Evolutionary conservation across 1,140 invertebrate species (phyloP), one percentile per base, ranked within the genome.

Genomic region (Bombyx mori): DNA sequence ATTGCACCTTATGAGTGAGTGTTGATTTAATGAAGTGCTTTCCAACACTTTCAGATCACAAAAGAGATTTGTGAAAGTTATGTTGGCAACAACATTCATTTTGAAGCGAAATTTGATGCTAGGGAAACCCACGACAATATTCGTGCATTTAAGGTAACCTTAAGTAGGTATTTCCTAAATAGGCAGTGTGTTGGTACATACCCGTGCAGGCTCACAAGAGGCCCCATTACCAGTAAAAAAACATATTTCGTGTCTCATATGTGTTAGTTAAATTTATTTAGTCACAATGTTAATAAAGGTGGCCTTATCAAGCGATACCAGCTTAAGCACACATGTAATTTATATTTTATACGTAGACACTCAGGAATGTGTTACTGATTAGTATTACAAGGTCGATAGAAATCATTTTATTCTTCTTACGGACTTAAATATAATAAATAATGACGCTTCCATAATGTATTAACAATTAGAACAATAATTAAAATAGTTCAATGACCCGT

Each of bases 41-140:
- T 81, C 77, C 67, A 77, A 75, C 70, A 69, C 74, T 75, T 73
- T 76, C 71, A 70, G 66, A 79, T 68, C 65, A 79, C 65, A 73
- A 71, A 69, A 66, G 65, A 67, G 63, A 56, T 44, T 59, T 57
- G 79, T 69, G 78, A 81, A 81, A 83, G 75, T 76, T 58, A 51
- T 47, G 56, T 52, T 55, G 60, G 62, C 60, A 66, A 68, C 66
- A 52, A 55, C 52, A 50, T 2, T 51, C 22, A 42, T n/a, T 54
- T 54, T 35, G 9, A 22, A 42, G 42, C 43, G 10, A 48, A 54
- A 10, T 8, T 35, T 35, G 42, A 51, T 51, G 10, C 42, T 35
- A 35, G 26, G 26, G 26, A 35, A 35, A 35, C 26, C 26, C 26
- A 35, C 26, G 26, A 35, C 26, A 35, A 35, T 35, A 35, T 35